Evolutionary conservation across 2,113 vertebrate species (phyloP).

Genomic region (Pipra filicauda): DNA sequence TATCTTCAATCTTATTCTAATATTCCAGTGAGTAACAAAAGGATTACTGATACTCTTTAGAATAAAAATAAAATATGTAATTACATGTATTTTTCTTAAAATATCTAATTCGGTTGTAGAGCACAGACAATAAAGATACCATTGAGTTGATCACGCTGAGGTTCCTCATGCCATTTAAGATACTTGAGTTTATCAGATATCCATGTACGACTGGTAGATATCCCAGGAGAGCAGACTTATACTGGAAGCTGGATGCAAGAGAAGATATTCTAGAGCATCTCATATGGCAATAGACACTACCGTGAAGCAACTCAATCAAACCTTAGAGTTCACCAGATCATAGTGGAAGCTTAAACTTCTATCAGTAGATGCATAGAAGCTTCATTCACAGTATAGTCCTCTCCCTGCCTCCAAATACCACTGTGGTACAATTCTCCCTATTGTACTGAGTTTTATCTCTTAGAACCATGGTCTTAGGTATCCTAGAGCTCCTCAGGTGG

Average conservation of each 20-base stretch:
- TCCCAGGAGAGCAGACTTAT: background rate
- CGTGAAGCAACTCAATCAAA: background rate
- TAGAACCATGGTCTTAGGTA: background rate
- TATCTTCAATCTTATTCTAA: background rate
- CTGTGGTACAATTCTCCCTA: background rate
- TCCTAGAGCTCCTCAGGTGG: background rate
- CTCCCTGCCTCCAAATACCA: background rate
- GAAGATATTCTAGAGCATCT: background rate
- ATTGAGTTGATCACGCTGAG: background rate
- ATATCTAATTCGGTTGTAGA: background rate
- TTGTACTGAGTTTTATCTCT: background rate
- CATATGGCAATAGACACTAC: background rate
- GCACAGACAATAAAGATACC: background rate
- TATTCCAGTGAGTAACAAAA: background rate
- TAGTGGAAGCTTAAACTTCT: background rate
- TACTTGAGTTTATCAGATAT: background rate
- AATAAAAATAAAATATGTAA: background rate
- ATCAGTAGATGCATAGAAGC: background rate
- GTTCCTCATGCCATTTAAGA: background rate
- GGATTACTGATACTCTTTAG: background rate
- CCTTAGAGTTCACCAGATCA: background rate
- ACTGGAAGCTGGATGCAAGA: background rate
- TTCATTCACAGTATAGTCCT: background rate
- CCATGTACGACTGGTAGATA: accelerated
- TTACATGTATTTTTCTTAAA: background rate